Base-by-base conservation (phyloP, 2,113 vertebrate species). In the Regulus satrapa region DNA sequence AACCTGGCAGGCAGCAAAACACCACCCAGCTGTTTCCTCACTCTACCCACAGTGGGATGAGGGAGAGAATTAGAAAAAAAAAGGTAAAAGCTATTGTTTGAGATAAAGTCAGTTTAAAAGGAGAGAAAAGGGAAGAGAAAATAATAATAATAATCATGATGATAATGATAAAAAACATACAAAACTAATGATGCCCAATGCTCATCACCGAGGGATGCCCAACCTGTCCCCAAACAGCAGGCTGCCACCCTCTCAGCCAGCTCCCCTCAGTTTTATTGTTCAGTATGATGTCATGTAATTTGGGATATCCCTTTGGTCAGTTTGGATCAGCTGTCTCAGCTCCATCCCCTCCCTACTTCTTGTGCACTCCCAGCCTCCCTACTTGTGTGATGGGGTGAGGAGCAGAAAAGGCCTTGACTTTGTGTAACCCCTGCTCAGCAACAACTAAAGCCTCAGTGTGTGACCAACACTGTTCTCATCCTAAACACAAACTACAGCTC, bases 151-250 rank as follows among this genome's bases (percentile, higher is more conserved):
- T 26, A 19, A 32, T 34, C 1, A 62, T 48, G 2, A 19, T 49
- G 4, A 36, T n/a, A 14, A 81, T 25, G 2, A 24, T n/a, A 73
- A 66, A 7, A 41, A 61, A 12, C 16, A 48, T 18, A 55, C 13
- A 55, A 41, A 74, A 36, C 6, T 41, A 55, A 32, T 25, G 4
- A n/a, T 43, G 5, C 5, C 36, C 40, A 11, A 29, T 20, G 9
- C 14, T 62, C 0, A 0, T 16, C 31, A 36, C 21, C 9, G 26
- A 36, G 12, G 3, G 31, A 54, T 41, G 40, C 10, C 20, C 14
- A 48, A 21, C 4, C 3, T 14, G 10, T 24, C 13, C 10, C 13
- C 40, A 25, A 5, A 34, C 4, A 48, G 31, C 10, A 32, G 40
- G 10, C 20, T 59, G 14, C 17, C 29, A 52, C n/a, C 12, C 25